phyloP scores from a whole-genome alignment of 1,140 invertebrate species.

The Mactra quadrangularis region DNA sequence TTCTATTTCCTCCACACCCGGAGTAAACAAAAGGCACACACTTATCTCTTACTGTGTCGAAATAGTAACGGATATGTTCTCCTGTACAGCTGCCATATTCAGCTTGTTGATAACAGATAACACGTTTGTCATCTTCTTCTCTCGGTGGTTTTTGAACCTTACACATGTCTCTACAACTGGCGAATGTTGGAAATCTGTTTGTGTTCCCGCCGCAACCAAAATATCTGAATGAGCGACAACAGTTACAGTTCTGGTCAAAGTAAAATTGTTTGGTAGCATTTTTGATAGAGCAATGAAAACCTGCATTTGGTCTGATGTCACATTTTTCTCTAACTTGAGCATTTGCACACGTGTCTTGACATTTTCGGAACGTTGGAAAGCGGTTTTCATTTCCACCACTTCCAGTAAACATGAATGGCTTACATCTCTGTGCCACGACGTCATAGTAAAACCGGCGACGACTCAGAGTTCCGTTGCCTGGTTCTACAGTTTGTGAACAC shows the following conservation, averaged over 20 bases:
- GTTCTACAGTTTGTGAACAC: neutral
- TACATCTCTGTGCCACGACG: neutral
- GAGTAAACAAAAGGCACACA: neutral
- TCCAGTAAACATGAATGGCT: neutral
- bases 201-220: conserved; percentile 4
- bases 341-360: neutral
- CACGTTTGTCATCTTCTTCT: neutral
- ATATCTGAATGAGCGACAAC: neutral
- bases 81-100: neutral
- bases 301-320: neutral
- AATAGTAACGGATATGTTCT: neutral
- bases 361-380: neutral
- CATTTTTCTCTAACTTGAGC: neutral
- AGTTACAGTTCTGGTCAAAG: neutral
- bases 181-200: neutral
- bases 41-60: neutral
- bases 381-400: neutral
- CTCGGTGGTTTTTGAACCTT: neutral
- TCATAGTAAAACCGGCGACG: neutral
- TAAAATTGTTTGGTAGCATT: conserved; percentile 3
- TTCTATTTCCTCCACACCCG: conserved; percentile 4
- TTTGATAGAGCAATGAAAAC: neutral
- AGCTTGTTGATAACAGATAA: neutral
- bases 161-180: neutral
- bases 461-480: neutral